Evolutionary conservation across 2,797 vertebrate genomes (phyloP), one percentile per base, ranked within the genome.

Genomic region (Rhabdomys pumilio): DNA sequence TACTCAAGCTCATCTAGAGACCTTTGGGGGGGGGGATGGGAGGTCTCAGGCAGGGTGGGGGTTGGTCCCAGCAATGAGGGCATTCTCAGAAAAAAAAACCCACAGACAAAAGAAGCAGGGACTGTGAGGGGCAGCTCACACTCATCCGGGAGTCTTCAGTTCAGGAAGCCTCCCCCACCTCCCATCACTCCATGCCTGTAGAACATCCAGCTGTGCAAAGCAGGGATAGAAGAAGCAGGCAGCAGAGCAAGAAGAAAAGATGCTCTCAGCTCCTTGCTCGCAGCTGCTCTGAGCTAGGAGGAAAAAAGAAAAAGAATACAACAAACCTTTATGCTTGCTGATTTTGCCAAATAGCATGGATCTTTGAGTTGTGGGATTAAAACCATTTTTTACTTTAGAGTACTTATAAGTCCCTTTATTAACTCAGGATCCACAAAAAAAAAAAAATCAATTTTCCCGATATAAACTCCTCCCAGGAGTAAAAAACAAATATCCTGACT

Each of bases 31-130:
- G 59, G 41, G 2, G 44, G 3, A n/a, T 2, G 65, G 65, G 31
- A 2, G 31, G 3, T 34, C 29, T 65, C 13, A 34, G 63, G 63
- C 4, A 12, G 29, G 0, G 13, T 1, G 29, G 63, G 29, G 22
- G 0, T 13, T 31, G 41, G 20, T 14, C 1, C 1, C n/a, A 31
- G 10, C n/a, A 24, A 11, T 1, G 19, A 82, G 9, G 6, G 9
- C 6, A 4, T 14, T 34, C 41, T 90, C 77, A 31, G 34, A 38
- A 34, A 81, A 24, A 24, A 53, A n/a, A 47, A 53, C 9, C 17
- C 61, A 13, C 34, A 47, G 47, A 73, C 0, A 0, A 69, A 8
- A 57, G 7, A 47, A 80, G 3, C 6, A 50, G 29, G 10, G 57
- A 4, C 4, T 4, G 53, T 5, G 6, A 6, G 73, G n/a, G 50